phyloP scores from a whole-genome alignment of 2,888 invertebrate genomes.

The Altica lythri region DNA sequence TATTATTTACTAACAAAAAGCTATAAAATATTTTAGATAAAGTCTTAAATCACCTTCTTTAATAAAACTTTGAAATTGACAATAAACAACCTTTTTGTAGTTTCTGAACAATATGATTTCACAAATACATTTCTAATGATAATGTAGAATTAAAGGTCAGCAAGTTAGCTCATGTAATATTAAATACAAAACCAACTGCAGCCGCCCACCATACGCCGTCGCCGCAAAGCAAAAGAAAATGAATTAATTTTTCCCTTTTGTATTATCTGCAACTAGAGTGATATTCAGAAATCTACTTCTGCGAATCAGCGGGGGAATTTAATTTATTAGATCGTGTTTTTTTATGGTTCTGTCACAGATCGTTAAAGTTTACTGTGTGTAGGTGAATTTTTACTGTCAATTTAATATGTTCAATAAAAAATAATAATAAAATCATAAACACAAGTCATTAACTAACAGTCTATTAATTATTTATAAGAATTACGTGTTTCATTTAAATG shows the following conservation, averaged over 20 bases:
- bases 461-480: no score
- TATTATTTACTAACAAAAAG: no score
- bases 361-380: slow-evolving; percentile 6
- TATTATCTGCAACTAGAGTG: slow-evolving; percentile 14
- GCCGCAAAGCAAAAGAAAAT: slow-evolving; percentile 11
- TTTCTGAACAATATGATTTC: no score
- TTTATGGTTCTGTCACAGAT: slow-evolving; percentile 17
- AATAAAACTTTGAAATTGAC: no score
- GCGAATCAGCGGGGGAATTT: slow-evolving; percentile 17
- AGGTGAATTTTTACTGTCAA: neutral
- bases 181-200: slow-evolving; percentile 16
- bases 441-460: no score
- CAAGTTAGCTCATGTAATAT: slow-evolving; percentile 19
- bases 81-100: no score
- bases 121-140: slow-evolving; percentile 19
- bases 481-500: no score
- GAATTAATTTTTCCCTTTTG: slow-evolving; percentile 4
- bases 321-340: slow-evolving; percentile 16
- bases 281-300: slow-evolving; percentile 20
- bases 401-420: neutral
- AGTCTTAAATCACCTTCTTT: no score
- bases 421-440: neutral
- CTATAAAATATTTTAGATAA: no score
- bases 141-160: slow-evolving; percentile 20
- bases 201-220: slow-evolving; percentile 13